phyloP scores from a whole-genome alignment of 2,113 vertebrate genomes.

The Myotis davidii region DNA sequence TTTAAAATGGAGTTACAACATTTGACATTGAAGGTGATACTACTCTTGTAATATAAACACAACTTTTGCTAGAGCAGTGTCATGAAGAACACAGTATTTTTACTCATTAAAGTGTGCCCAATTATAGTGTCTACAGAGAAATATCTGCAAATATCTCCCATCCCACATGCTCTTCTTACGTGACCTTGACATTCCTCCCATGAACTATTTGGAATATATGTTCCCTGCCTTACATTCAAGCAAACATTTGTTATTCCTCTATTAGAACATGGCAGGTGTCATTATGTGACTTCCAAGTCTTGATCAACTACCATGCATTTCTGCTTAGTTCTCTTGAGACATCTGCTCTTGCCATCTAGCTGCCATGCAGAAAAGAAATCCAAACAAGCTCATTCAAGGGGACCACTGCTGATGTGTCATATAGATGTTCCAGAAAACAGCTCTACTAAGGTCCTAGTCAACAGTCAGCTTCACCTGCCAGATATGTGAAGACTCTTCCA shows the following conservation, averaged over 20 bases:
- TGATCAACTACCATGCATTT: background rate
- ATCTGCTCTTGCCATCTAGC: background rate
- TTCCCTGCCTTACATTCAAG: background rate
- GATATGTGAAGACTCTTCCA: background rate
- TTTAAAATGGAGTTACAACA: too few relatives aligned
- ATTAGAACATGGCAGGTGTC: background rate
- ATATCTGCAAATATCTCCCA: too few relatives aligned
- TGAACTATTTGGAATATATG: background rate
- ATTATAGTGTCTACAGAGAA: too few relatives aligned
- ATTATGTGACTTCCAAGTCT: background rate
- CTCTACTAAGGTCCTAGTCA: background rate
- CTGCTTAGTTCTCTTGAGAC: background rate
- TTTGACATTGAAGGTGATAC: too few relatives aligned
- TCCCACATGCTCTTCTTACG: background rate
- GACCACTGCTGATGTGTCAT: background rate
- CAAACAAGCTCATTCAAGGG: background rate
- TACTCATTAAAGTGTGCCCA: too few relatives aligned
- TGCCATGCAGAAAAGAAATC: background rate
- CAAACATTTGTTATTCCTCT: background rate
- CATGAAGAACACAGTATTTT: too few relatives aligned
- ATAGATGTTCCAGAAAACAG: background rate
- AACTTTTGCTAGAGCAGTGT: too few relatives aligned
- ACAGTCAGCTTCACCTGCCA: background rate
- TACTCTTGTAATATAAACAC: too few relatives aligned
- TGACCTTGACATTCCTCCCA: background rate